Evolutionary conservation across 2,797 vertebrate species (phyloP).

Genomic region (Orestias chungarensis): DNA sequence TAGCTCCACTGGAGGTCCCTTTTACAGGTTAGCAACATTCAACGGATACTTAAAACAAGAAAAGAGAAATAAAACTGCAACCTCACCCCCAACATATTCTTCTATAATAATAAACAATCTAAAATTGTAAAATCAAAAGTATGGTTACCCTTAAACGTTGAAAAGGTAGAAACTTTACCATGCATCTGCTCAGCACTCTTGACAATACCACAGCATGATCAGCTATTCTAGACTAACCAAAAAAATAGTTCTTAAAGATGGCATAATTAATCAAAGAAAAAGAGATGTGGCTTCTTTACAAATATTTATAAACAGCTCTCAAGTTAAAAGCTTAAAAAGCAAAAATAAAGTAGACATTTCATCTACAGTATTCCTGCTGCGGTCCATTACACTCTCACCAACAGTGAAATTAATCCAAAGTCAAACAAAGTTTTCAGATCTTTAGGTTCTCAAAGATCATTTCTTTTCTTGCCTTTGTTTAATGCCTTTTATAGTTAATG

Average conservation of each 20-base stretch:
- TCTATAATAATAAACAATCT: neutral
- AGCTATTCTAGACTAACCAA: neutral
- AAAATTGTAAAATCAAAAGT: neutral
- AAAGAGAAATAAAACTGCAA: neutral
- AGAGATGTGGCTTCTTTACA: neutral
- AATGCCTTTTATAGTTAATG: neutral
- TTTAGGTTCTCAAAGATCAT: neutral
- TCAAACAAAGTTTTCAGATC: neutral
- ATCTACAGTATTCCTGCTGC: too few species aligned
- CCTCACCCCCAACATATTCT: neutral
- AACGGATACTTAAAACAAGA: neutral
- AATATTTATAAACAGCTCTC: neutral
- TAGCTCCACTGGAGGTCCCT: neutral
- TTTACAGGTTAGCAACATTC: neutral
- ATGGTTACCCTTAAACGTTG: neutral
- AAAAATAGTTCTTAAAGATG: neutral
- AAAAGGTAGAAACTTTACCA: neutral
- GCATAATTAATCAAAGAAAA: neutral
- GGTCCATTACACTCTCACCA: neutral
- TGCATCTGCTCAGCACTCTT: neutral
- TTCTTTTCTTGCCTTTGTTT: neutral
- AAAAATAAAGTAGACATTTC: neutral
- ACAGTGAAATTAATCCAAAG: neutral
- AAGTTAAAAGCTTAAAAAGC: neutral
- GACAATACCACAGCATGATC: conserved; percentile 16